These are phyloP conservation scores for Drosophila yakuba DNA, from an alignment of 1,140 invertebrate genomes.

Conservation along the genomic window DNA sequence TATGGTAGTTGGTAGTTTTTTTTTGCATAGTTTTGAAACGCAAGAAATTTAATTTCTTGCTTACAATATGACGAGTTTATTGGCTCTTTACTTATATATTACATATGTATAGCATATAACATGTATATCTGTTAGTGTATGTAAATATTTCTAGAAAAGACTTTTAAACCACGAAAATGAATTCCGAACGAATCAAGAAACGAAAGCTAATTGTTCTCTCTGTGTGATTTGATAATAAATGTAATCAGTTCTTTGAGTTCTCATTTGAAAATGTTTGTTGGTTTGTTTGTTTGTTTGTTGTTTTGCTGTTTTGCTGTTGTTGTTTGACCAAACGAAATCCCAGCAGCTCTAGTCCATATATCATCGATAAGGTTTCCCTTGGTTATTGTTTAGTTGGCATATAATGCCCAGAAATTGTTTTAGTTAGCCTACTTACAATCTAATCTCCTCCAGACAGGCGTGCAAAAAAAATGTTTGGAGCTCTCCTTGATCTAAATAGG, in stretches of 20 bases:
- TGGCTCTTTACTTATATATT: constrained; percentile 23
- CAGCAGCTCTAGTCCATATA: constrained; percentile 33
- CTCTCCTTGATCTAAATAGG: neutral
- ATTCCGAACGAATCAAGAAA: constrained; percentile 14
- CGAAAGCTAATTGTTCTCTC: constrained; percentile 16
- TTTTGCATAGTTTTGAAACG: constrained; percentile 35
- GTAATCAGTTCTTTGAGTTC: constrained; percentile 81
- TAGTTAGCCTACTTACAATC: constrained; percentile 71
- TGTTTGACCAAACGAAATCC: constrained; percentile 34
- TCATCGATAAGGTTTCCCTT: constrained; percentile 22
- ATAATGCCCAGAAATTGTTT: constrained; percentile 72
- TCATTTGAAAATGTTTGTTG: constrained; percentile 47
- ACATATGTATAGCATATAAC: constrained; percentile 36
- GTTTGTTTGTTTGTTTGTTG: constrained; percentile 7
- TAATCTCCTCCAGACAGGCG: constrained; percentile 24
- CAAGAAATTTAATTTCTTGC: constrained; percentile 79
- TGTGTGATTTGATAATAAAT: constrained; percentile 46
- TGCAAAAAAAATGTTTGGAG: constrained; percentile 18
- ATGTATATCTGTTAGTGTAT: constrained; percentile 19
- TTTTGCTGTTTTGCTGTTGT: constrained; percentile 7
- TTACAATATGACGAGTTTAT: constrained; percentile 52
- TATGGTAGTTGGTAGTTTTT: constrained; percentile 2
- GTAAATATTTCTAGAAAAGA: constrained; percentile 48
- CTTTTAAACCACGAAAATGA: constrained; percentile 8
- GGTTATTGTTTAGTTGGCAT: constrained; percentile 54